These are phyloP conservation scores for Isaurus tuberculatus DNA, from an alignment of 92 coral and sea anemone genomes.

Conservation along the genomic window DNA sequence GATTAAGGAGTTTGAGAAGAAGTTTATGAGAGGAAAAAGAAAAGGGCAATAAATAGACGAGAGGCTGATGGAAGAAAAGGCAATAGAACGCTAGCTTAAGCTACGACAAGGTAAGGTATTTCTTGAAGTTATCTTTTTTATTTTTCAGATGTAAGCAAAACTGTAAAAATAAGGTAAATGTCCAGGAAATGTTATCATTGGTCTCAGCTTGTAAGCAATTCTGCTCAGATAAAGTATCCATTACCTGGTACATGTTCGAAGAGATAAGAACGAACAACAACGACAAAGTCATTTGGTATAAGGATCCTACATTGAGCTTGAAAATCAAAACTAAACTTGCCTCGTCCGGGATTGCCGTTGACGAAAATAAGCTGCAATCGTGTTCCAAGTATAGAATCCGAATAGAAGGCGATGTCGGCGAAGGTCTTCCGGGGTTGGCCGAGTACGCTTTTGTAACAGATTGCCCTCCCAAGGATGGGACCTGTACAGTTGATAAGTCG, in stretches of 20 bases:
- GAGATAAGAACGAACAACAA: constrained; percentile 22
- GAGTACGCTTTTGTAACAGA: constrained; percentile 62
- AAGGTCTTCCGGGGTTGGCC: constrained; percentile 31
- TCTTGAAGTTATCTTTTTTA: no score
- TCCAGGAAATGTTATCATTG: constrained; percentile 24
- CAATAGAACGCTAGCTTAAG: not conserved
- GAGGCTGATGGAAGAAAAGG: no score
- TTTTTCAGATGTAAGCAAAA: constrained; percentile 22
- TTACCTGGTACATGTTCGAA: constrained; percentile 44
- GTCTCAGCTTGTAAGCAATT: constrained; percentile 23
- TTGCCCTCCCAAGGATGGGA: constrained; percentile 82
- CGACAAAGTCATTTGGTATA: constrained; percentile 13
- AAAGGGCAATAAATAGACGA: no score
- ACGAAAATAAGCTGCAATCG: constrained; percentile 20
- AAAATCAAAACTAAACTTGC: constrained; percentile 41
- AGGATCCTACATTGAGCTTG: constrained; percentile 1
- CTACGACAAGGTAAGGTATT: no score
- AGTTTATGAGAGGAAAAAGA: no score
- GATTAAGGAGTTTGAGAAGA: no score
- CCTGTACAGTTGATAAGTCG: constrained; percentile 63
- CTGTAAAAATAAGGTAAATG: constrained; percentile 37
- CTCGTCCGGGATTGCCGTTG: constrained; percentile 35
- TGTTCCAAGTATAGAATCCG: constrained; percentile 40
- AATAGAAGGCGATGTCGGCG: constrained; percentile 44
- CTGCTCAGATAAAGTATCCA: constrained; percentile 24